Evolutionary conservation across 2,113 vertebrate species (phyloP), one percentile per base, ranked within the genome.

Genomic region (Callorhinus ursinus): DNA sequence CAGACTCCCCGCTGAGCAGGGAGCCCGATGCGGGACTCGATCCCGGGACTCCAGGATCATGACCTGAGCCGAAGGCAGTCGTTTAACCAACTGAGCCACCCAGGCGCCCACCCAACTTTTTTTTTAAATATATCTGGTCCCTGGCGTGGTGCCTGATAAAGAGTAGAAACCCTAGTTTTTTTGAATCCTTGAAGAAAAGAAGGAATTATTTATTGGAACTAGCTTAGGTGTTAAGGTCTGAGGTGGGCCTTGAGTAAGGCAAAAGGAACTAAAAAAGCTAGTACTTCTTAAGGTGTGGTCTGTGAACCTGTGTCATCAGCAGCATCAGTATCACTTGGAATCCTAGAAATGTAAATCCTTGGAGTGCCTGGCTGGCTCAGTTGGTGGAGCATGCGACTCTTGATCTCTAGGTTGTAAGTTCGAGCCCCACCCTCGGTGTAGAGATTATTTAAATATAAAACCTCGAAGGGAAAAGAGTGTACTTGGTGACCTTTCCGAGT

Each of bases 141-240:
- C 28, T 88, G 83, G 33, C 14, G 53, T 36, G 57, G 22, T 85
- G 31, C 13, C 84, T 80, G 57, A 74, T 9, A 86, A 57, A 65
- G n/a, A 72, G 28, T 57, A 28, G 55, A 88, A 95, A 93, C 15
- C 71, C 24, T 55, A 33, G 67, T 82, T 87, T 55, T 55, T 86
- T 95, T 93, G 95, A 90, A 95, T 83, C 11, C 63, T 5, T 69
- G 18, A 61, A 92, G 53, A 59, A 63, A 49, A 39, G 14, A 89
- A 84, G 61, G 69, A 71, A 59, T 72, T 71, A 65, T 42, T 92
- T 65, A 96, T 36, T 18, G 24, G 59, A 76, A 59, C 74, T 80
- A 72, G 57, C 31, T 90, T 79, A 61, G 4, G 24, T 55, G n/a
- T 76, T 82, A 57, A 42, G 26, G 49, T 90, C 42, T 51, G 28